Evolutionary conservation across 2,888 invertebrate species (phyloP).

Genomic region (Peribatodes rhomboidaria): DNA sequence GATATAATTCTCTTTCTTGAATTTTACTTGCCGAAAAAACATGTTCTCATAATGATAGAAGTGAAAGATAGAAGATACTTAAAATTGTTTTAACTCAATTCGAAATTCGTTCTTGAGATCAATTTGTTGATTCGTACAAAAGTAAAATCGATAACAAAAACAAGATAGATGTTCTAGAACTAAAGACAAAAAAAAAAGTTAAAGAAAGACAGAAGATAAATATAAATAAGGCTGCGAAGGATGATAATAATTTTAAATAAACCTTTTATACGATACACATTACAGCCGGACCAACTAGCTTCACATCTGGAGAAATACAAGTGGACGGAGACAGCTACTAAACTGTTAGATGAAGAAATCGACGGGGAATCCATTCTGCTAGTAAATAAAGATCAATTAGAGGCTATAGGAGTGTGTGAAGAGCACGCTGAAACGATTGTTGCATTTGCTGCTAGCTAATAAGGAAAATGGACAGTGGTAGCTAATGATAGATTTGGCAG

Average conservation of each 20-base stretch:
- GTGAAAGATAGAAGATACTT: too few relatives aligned
- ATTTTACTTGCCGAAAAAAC: too few relatives aligned
- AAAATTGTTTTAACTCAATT: too few relatives aligned
- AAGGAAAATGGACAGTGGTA: neutral
- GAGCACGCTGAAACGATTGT: constrained; percentile 70
- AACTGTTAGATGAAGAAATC: constrained; percentile 76
- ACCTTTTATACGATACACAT: constrained; percentile 21
- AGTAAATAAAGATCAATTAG: constrained; percentile 70
- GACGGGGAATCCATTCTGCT: constrained; percentile 77
- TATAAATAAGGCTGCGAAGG: too few relatives aligned
- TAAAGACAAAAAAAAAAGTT: too few relatives aligned
- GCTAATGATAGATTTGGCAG: neutral
- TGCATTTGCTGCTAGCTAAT: constrained; percentile 55
- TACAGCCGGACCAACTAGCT: constrained; percentile 67
- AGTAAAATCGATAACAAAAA: too few relatives aligned
- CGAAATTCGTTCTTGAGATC: too few relatives aligned
- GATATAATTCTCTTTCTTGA: too few relatives aligned
- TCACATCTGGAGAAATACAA: constrained; percentile 62
- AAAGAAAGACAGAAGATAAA: too few relatives aligned
- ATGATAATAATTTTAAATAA: neutral
- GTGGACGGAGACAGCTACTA: constrained; percentile 71
- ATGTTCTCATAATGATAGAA: too few relatives aligned
- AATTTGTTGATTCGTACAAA: too few relatives aligned
- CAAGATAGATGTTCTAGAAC: neutral
- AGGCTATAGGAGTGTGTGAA: constrained; percentile 72